Evolutionary conservation across 2,797 vertebrate species (phyloP), one percentile per base, ranked within the genome.

Genomic region (Sebastes oblongus): DNA sequence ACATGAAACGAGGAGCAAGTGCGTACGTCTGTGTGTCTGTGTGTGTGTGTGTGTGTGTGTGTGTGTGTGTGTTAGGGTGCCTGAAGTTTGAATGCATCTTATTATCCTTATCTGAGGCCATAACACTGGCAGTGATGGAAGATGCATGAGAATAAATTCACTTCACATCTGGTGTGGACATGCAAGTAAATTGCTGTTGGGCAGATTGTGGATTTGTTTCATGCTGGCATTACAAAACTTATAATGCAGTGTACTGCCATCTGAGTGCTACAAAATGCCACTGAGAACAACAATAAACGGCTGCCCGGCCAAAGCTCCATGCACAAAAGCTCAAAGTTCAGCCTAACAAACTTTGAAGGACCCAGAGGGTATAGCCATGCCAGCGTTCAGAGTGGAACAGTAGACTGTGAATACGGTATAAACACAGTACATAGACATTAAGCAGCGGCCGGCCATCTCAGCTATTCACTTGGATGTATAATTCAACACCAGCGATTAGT

Each of bases 391-490:
- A 88, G 80, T 83, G 77, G 72, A 90, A 92, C 87, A 87, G 89
- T 65, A 77, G 85, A 79, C 83, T 82, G 86, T 67, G 90, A 93
- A 91, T 83, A 76, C 10, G 72, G 89, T 88, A 92, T 90, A 94
- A 94, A 94, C 92, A 93, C 83, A 91, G 91, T 88, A 94, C 93
- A 94, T 64, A 92, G 87, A 91, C 93, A 92, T 93, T 94, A 94
- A 86, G 88, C 91, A 92, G 89, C 81, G 82, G 90, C 86, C 87
- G 80, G 92, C 88, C 92, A 83, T 84, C 92, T 95, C 91, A 93
- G 89, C 89, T 84, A 96, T 96, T 95, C 95, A 90, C 94, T 96
- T 96, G 93, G 95, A 96, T 96, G 95, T 95, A 96, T 96, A 95
- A 96, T 96, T 96, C 89, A 96, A 88, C 92, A 94, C 83, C 93